Evolutionary conservation across 2,113 vertebrate species (phyloP).

Genomic region (Thunnus thynnus): DNA sequence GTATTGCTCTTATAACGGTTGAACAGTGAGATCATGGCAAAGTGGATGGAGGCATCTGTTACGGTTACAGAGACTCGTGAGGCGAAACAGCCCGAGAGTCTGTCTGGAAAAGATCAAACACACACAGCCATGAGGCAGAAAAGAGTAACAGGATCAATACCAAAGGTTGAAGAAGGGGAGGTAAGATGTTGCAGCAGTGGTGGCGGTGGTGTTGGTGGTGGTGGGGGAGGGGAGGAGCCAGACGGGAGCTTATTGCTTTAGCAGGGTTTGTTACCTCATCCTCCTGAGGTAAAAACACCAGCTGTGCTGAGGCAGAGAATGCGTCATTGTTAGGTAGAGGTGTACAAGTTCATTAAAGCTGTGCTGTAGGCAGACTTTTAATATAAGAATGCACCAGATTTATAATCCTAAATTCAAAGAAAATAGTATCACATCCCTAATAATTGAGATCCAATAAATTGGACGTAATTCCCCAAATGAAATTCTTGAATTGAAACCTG

Average conservation of each 20-base stretch:
- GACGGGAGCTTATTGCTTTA: conserved; percentile 73
- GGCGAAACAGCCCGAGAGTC: conserved; percentile 41
- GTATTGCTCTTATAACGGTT: conserved; percentile 43
- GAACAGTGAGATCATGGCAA: conserved; percentile 57
- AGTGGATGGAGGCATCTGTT: conserved; percentile 60
- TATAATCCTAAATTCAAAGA: background rate
- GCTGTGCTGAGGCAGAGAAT: conserved; percentile 56
- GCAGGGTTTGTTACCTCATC: conserved; percentile 73
- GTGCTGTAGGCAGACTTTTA: conserved; percentile 15
- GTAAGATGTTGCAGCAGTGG: conserved; percentile 33
- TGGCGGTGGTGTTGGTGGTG: background rate
- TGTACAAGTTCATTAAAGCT: conserved; percentile 52
- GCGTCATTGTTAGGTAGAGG: conserved; percentile 59
- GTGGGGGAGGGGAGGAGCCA: background rate
- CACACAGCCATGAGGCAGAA: conserved; percentile 32
- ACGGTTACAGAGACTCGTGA: conserved; percentile 53
- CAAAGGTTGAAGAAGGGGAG: conserved; percentile 42
- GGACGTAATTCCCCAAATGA: conserved; percentile 10
- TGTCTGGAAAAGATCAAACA: conserved; percentile 77
- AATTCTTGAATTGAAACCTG: background rate
- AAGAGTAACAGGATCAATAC: conserved; percentile 65
- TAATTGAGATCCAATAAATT: conserved; percentile 37
- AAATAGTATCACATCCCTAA: conserved; percentile 20
- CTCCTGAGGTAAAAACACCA: conserved; percentile 67
- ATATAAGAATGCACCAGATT: conserved; percentile 3